These are phyloP conservation scores for Paedocypris sp. DNA, from an alignment of 2,113 vertebrate species.

Conservation along the genomic window DNA sequence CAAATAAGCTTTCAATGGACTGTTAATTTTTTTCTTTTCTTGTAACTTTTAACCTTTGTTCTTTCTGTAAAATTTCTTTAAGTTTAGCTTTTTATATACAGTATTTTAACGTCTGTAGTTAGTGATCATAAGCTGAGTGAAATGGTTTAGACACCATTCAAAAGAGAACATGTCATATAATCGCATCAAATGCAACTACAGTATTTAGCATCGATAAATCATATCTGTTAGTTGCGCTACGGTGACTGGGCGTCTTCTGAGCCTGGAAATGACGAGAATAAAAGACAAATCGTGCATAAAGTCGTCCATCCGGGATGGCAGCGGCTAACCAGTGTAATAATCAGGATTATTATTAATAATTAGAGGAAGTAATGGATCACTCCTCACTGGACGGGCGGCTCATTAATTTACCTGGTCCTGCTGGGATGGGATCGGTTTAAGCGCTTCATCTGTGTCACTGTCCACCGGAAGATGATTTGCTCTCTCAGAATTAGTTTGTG, in stretches of 20 bases:
- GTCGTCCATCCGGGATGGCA: conserved; percentile 91
- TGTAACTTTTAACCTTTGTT: too few species aligned
- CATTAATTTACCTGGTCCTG: conserved; percentile 92
- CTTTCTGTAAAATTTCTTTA: too few species aligned
- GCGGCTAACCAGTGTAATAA: conserved; percentile 96
- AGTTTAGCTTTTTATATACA: too few species aligned
- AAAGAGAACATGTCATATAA: too few species aligned
- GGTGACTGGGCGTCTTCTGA: conserved; percentile 57
- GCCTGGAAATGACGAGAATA: conserved; percentile 54
- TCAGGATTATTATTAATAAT: conserved; percentile 99
- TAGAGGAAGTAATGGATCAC: conserved; percentile 99
- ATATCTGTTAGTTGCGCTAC: background rate
- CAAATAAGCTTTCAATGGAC: too few species aligned
- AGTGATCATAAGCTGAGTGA: too few species aligned
- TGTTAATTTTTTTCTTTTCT: too few species aligned
- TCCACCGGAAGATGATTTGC: conserved; percentile 54
- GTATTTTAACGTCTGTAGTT: too few species aligned
- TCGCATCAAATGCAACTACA: background rate
- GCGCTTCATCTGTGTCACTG: conserved; percentile 87
- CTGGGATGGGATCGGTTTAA: conserved; percentile 71
- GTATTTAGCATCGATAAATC: background rate
- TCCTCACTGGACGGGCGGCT: conserved; percentile 82
- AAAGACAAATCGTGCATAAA: conserved; percentile 83
- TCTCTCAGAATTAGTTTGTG: conserved; percentile 47
- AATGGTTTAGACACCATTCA: too few species aligned